Evolutionary conservation across 2,888 invertebrate species (phyloP).

Genomic region (Phaedon cochleariae): DNA sequence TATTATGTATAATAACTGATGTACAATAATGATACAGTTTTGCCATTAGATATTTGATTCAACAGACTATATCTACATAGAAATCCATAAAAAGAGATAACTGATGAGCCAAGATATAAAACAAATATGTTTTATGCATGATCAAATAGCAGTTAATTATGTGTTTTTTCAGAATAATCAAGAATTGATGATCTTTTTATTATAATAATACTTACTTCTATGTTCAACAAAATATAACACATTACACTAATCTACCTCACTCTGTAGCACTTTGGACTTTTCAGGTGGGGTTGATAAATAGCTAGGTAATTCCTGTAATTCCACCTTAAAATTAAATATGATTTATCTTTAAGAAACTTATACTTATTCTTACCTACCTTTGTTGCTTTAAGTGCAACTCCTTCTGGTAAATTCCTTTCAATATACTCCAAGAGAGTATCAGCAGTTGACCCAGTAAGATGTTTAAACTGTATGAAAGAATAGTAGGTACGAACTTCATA

Average conservation of each 20-base stretch:
- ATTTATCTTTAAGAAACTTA: neutral
- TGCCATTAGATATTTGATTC: no score
- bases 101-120: no score
- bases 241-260: neutral
- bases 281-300: constrained; percentile 27
- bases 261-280: neutral
- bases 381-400: constrained; percentile 91
- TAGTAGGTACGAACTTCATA: constrained; percentile 96
- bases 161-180: no score
- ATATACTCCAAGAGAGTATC: constrained; percentile 96
- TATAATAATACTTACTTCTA: no score
- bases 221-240: neutral
- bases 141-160: no score
- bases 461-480: constrained; percentile 80
- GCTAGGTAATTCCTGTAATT: constrained; percentile 23
- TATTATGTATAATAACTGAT: no score
- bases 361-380: constrained; percentile 64
- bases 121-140: no score
- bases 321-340: constrained; percentile 21
- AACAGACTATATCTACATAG: no score
- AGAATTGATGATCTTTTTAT: no score
- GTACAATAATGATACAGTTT: no score
- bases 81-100: no score
- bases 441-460: constrained; percentile 93
- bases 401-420: constrained; percentile 96